Evolutionary conservation across 2,888 invertebrate genomes (phyloP).

Genomic region (Zootermopsis nevadensis): DNA sequence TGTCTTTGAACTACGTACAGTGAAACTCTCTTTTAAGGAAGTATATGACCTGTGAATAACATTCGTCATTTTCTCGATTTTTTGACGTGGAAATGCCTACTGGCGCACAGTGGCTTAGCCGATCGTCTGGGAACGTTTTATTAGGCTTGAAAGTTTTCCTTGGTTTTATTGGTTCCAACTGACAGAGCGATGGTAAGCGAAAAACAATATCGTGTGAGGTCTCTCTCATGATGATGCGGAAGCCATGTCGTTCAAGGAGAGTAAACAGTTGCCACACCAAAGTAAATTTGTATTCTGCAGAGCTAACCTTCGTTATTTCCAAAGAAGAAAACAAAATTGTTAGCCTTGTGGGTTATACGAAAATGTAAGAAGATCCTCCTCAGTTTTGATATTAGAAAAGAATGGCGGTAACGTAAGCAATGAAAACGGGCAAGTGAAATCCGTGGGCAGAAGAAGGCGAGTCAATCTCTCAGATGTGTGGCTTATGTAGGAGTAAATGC

Average conservation of each 20-base stretch:
- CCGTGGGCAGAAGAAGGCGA: no score
- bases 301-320: no score
- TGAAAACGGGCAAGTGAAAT: no score
- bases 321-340: not conserved
- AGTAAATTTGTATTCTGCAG: not conserved
- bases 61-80: not conserved
- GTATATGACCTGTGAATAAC: not conserved
- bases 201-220: slow-evolving; percentile 1
- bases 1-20: no score
- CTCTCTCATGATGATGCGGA: not conserved
- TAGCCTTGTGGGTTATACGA: not conserved
- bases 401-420: no score
- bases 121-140: not conserved
- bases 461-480: no score
- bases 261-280: slow-evolving; percentile 6
- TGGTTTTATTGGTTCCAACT: not conserved
- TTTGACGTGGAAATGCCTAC: not conserved
- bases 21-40: no score
- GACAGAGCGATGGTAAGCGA: not conserved
- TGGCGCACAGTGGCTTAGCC: not conserved
- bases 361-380: no score
- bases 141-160: not conserved
- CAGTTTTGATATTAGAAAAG: no score
- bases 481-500: no score
- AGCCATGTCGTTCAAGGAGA: not conserved